phyloP scores from a whole-genome alignment of 2,797 vertebrate species.

The Falco peregrinus region DNA sequence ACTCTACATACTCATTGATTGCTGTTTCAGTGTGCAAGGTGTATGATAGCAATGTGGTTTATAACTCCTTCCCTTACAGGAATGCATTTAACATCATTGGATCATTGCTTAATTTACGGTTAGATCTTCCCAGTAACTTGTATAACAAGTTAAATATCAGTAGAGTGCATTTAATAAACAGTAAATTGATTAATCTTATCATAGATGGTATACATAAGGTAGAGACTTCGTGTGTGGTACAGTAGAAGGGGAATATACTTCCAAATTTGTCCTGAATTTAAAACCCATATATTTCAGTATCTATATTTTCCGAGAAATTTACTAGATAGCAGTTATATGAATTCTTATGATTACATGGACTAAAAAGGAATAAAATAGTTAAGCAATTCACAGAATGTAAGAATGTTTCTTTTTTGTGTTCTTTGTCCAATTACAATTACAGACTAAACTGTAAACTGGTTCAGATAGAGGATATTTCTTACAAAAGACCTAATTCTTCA shows the following conservation, averaged over 20 bases:
- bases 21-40: not conserved
- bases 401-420: not conserved
- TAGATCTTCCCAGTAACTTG: slow-evolving; percentile 17
- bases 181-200: slow-evolving; percentile 26
- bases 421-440: not conserved
- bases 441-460: not conserved
- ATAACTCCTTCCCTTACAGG: not conserved
- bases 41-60: not conserved
- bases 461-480: not conserved
- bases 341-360: not conserved
- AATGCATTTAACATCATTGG: slow-evolving; percentile 3
- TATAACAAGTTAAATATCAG: slow-evolving; percentile 41
- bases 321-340: not conserved
- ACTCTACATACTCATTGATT: not conserved
- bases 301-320: not conserved
- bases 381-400: not conserved
- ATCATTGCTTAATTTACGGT: slow-evolving; percentile 35
- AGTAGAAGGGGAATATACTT: not conserved
- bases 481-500: not conserved
- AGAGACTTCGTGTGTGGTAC: not conserved
- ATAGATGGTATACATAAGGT: not conserved
- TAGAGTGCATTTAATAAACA: slow-evolving; percentile 37
- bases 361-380: not conserved
- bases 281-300: not conserved
- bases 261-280: not conserved